Base-by-base conservation (phyloP, 2,797 vertebrate genomes). In the Danio aesculapii region DNA sequence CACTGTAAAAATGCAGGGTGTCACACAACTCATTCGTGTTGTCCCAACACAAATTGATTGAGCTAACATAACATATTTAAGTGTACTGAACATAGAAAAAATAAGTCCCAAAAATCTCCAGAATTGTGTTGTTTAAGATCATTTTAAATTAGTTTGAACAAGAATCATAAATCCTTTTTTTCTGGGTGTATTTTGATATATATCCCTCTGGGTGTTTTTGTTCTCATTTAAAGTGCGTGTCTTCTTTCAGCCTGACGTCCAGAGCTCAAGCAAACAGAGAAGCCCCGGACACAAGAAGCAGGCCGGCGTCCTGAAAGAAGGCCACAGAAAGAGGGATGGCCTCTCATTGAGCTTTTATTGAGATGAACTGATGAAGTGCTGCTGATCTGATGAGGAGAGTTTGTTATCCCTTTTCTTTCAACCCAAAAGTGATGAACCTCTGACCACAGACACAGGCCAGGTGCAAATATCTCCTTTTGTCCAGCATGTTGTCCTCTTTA, bases 241-340 rank as follows among this genome's bases (percentile, higher is more conserved):
- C 78, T 62, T 47, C 70, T 81, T 83, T 79, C 77, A 71, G 75
- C 21, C 80, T 58, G 21, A 47, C 49, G 21, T 84, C 71, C 87
- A 75, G 52, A 88, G 90, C 92, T 90, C 92, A 93, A 92, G 92
- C 91, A 92, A 94, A 93, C 90, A 92, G 87, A 92, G 91, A 87
- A 89, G 89, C 89, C 86, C 5, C 58, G 88, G 90, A 90, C 77
- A 83, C 74, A 79, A 93, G 89, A 92, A 89, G 87, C 92, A 92
- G 86, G 91, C 88, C 86, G 88, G 89, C 90, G 75, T 81, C 91
- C 89, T 90, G 88, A 91, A 86, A 83, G 87, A 83, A 53, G 46
- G 77, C 5, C 78, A 59, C 62, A 88, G 90, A 93, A 92, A 89
- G 88, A 86, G 53, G 46, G 86, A 81, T 84, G 82, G 21, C 62